These are phyloP conservation scores for Ceratosolen solmsi DNA, from an alignment of 1,140 invertebrate genomes.

Conservation along the genomic window DNA sequence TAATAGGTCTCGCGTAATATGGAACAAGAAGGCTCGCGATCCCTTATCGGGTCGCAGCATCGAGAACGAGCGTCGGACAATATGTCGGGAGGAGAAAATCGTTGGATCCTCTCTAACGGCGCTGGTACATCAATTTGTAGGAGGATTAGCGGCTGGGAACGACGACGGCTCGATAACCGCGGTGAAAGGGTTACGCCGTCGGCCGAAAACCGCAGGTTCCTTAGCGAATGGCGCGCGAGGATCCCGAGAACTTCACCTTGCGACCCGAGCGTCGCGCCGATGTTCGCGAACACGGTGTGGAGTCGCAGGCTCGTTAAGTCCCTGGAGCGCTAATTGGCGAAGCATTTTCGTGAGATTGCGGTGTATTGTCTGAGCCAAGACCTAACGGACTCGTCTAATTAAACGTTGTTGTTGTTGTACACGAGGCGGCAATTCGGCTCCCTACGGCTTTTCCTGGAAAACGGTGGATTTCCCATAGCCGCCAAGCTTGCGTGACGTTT, in stretches of 20 bases:
- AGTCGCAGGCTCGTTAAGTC: constrained; percentile 22
- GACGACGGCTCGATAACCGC: not conserved
- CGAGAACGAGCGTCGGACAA: too few relatives aligned
- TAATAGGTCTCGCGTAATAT: too few relatives aligned
- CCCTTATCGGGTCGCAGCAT: too few relatives aligned
- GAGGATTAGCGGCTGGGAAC: too few relatives aligned
- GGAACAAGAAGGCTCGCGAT: too few relatives aligned
- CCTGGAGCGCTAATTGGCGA: constrained; percentile 22
- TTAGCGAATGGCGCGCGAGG: not conserved
- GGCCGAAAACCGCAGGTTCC: not conserved
- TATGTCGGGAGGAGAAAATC: too few relatives aligned
- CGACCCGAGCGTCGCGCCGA: not conserved
- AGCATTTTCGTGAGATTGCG: not conserved
- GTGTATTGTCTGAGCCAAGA: not conserved
- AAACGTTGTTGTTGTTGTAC: not conserved
- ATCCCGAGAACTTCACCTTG: not conserved
- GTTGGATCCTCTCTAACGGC: too few relatives aligned
- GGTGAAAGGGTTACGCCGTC: not conserved
- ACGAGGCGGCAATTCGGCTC: too few relatives aligned
- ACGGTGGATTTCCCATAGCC: too few relatives aligned
- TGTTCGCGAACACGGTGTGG: not conserved
- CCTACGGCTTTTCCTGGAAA: too few relatives aligned
- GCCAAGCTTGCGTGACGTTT: too few relatives aligned
- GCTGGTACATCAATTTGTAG: too few relatives aligned
- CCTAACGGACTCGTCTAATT: not conserved